Conservation (phyloP, 2,113 vertebrate species). For the Pseudonaja textilis region DNA sequence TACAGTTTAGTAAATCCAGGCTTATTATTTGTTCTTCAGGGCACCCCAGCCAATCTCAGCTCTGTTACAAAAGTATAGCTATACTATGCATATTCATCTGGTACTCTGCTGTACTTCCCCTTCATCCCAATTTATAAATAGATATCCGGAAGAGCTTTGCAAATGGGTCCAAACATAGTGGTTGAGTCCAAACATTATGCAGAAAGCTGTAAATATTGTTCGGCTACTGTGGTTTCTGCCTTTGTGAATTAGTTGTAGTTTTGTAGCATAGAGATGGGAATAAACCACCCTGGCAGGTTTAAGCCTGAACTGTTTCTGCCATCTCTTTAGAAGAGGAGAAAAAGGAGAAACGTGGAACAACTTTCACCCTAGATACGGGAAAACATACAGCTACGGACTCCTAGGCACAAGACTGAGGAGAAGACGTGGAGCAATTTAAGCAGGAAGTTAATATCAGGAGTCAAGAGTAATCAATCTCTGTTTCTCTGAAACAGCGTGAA, state of each 20-base stretch:
- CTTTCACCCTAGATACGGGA: not conserved
- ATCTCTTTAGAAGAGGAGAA: not conserved
- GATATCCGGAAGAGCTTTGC: not conserved
- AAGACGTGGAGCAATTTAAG: slow-evolving; percentile 46
- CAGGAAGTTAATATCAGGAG: slow-evolving; percentile 60
- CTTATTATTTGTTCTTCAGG: not conserved
- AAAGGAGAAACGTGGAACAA: not conserved
- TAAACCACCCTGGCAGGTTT: not conserved
- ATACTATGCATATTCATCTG: not conserved
- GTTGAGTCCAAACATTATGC: not conserved
- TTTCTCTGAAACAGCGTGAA: slow-evolving; percentile 51
- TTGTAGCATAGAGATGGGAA: not conserved
- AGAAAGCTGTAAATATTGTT: not conserved
- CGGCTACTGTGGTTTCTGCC: not conserved
- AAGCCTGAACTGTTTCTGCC: not conserved
- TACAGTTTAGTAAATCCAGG: not conserved
- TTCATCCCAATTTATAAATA: not conserved
- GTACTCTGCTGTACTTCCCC: not conserved
- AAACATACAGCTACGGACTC: slow-evolving; percentile 7
- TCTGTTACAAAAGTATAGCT: not conserved
- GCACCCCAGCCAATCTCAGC: not conserved
- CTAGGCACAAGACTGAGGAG: not conserved
- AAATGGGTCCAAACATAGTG: not conserved
- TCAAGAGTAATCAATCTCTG: slow-evolving; percentile 50
- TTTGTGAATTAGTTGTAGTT: not conserved